A percentile compares a stretch with the other conserved stretches of the same genome.
phyloP scores from a whole-genome alignment of 1,140 invertebrate species.

The Hesperophylax magnus region DNA sequence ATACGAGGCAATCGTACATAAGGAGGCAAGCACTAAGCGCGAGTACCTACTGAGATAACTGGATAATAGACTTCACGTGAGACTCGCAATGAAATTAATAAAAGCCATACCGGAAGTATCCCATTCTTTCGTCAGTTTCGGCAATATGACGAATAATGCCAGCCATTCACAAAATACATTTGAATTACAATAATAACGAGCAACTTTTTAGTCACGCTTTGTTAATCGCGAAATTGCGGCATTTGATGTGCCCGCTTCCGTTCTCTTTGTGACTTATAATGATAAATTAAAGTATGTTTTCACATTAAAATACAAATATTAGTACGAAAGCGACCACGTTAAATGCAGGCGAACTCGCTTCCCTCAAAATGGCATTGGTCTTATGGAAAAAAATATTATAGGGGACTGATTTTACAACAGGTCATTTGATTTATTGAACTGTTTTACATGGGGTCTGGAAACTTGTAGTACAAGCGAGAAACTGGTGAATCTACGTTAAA shows the following conservation, averaged over 20 bases:
- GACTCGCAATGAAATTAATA: conserved; percentile 39
- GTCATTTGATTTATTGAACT: too few relatives aligned
- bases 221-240: conserved; percentile 56
- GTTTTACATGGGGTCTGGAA: too few relatives aligned
- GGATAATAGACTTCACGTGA: neutral
- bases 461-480: too few relatives aligned
- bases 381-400: too few relatives aligned
- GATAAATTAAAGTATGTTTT: conserved; percentile 51
- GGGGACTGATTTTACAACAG: too few relatives aligned
- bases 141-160: conserved; percentile 46
- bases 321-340: neutral
- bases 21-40: too few relatives aligned
- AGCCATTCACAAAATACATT: conserved; percentile 50
- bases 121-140: conserved; percentile 55
- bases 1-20: too few relatives aligned
- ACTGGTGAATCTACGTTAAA: too few relatives aligned
- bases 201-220: conserved; percentile 55
- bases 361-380: too few relatives aligned
- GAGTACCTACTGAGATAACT: too few relatives aligned
- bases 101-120: conserved; percentile 50
- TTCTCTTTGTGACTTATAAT: conserved; percentile 52
- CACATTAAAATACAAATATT: conserved; percentile 49
- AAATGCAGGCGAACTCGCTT: neutral
- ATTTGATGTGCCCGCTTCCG: conserved; percentile 54
- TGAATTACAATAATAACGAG: conserved; percentile 55